Evolutionary conservation across 2,888 invertebrate genomes (phyloP), one percentile per base, ranked within the genome.

Genomic region (Zelleria hepariella): DNA sequence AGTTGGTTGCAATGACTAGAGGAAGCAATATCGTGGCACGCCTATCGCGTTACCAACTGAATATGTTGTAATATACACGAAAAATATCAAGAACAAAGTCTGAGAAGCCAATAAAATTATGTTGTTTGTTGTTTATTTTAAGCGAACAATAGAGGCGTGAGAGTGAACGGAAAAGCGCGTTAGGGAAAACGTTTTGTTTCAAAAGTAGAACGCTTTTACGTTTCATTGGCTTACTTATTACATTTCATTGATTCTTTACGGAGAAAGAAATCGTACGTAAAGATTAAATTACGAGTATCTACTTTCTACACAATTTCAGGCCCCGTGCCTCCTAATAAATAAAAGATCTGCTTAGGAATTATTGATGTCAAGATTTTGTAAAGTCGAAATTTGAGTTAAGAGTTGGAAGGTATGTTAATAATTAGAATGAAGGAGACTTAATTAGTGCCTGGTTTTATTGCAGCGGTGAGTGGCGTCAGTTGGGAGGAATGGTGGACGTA

Each of bases 401-500:
- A 42, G 15, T 15, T 42, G 32, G 32, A 15, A 23, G 32, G 32
- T 42, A 23, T 32, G 27, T 32, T 18, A 21, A 20, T 55, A 55
- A 55, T 55, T 32, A 55, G 55, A 32, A 27, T 42, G 27, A 18
- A n/a, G 18, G 18, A 57, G 76, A 80, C 71, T 85, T 82, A 84
- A 86, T 87, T 82, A 82, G 79, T 77, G 70, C 60, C 61, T 74
- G 78, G 78, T 86, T 80, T 86, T 89, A 83, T 92, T 93, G 74
- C 91, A 94, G 94, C 91, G 75, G 91, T 93, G 69, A 89, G 89
- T 70, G 93, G 93, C 73, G 94, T 94, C 75, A 96, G 95, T 87
- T 96, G 96, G 96, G 96, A 96, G 86, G 96, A 96, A 90, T 96
- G 96, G 96, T 96, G 96, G 96, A 96, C 96, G 70, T 96, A 96